Conservation (phyloP, 2,888 invertebrate genomes). For the Pseudeuparius sepicola region DNA sequence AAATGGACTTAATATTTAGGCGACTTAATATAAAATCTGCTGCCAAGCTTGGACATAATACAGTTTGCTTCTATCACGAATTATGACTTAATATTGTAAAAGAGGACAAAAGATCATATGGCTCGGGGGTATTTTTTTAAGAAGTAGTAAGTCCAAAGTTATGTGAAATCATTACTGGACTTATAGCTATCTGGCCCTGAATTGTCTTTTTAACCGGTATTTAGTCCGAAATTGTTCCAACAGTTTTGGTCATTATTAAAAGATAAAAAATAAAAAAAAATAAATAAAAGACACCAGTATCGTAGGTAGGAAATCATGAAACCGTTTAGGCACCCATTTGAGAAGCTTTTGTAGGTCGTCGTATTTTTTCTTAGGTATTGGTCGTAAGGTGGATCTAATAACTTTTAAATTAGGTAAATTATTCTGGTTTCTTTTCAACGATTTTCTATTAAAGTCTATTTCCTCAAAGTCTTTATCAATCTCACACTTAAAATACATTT, state of each 20-base stretch:
- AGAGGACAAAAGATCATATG: too few species aligned
- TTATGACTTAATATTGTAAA: too few species aligned
- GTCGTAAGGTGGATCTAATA: conserved; percentile 2
- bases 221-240: too few species aligned
- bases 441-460: conserved; percentile 1
- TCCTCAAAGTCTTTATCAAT: background rate
- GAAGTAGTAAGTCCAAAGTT: conserved; percentile 1
- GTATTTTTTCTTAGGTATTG: background rate
- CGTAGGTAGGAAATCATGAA: conserved; percentile 1
- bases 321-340: conserved; percentile 1
- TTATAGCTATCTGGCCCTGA: too few species aligned
- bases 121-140: conserved; percentile 23
- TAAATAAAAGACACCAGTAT: background rate
- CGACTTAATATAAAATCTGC: too few species aligned
- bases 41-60: too few species aligned
- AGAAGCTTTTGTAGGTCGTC: background rate
- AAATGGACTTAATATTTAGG: too few species aligned
- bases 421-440: conserved; percentile 1
- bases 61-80: too few species aligned
- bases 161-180: background rate
- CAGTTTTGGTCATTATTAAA: background rate
- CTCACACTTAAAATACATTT: background rate
- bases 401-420: too few species aligned
- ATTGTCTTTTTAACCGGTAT: too few species aligned
- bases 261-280: background rate